These are phyloP conservation scores for Lacanobia oleracea DNA, from an alignment of 2,888 invertebrate genomes.

Conservation along the genomic window DNA sequence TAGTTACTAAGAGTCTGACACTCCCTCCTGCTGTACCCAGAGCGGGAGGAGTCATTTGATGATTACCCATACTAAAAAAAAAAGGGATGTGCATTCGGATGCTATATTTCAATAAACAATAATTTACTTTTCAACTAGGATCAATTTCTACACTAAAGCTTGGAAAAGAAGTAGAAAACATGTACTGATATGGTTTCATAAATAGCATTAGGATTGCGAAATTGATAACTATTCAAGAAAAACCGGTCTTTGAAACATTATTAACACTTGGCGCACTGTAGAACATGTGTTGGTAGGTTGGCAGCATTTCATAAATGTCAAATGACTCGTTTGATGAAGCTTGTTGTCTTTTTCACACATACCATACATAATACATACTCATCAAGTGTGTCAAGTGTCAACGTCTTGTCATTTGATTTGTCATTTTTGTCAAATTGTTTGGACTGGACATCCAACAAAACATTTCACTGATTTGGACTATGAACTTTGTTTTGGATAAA, in stretches of 20 bases:
- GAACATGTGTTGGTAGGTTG: constrained; percentile 28
- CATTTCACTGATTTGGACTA: constrained; percentile 72
- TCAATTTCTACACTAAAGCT: too few species aligned
- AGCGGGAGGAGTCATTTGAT: too few species aligned
- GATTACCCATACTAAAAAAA: too few species aligned
- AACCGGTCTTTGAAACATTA: not conserved
- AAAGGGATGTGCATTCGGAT: too few species aligned
- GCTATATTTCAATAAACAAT: too few species aligned
- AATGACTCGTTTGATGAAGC: not conserved
- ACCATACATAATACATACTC: too few species aligned
- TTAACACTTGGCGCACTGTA: not conserved
- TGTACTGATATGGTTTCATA: not conserved
- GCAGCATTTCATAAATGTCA: constrained; percentile 52
- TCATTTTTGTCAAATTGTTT: constrained; percentile 20
- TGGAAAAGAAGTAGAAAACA: too few species aligned
- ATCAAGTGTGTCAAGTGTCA: too few species aligned
- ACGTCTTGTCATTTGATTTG: not conserved
- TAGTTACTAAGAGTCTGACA: too few species aligned
- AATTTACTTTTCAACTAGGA: too few species aligned
- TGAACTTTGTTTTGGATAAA: constrained; percentile 71
- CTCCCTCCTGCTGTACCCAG: too few species aligned
- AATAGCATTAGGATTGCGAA: not conserved
- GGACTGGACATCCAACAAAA: constrained; percentile 11
- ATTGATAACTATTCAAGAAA: not conserved
- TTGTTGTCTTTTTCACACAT: constrained; percentile 1